Evolutionary conservation across 2,888 invertebrate genomes (phyloP).

Genomic region (Tetragnatha montana): DNA sequence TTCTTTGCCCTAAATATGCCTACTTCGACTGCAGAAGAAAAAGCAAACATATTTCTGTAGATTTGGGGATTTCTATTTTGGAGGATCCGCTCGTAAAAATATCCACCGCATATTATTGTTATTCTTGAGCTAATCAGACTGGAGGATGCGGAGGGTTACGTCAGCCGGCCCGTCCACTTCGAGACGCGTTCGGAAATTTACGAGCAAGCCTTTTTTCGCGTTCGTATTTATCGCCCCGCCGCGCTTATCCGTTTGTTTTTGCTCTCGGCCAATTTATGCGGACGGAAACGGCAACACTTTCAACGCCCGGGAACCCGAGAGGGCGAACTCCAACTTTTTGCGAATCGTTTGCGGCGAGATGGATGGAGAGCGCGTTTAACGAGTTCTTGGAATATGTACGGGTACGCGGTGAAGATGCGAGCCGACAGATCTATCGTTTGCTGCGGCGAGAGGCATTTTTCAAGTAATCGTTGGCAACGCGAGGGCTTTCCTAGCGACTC

Average conservation of each 20-base stretch:
- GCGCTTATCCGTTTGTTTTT: not conserved
- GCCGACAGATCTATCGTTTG: constrained; percentile 64
- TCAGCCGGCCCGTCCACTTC: no score
- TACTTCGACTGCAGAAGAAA: no score
- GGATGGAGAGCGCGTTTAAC: constrained; percentile 62
- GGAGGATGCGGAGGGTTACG: no score
- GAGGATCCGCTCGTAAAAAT: no score
- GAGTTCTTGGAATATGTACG: constrained; percentile 62
- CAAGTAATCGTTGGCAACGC: not conserved
- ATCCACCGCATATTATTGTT: no score
- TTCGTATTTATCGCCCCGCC: constrained; percentile 31
- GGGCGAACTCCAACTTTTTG: constrained; percentile 22
- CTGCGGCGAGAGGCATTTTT: constrained; percentile 31
- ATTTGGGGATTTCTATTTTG: no score
- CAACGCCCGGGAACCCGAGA: constrained; percentile 52
- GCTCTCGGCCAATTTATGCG: constrained; percentile 39
- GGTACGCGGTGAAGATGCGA: constrained; percentile 50
- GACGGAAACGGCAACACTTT: constrained; percentile 58
- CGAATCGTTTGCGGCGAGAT: constrained; percentile 28
- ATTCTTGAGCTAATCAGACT: no score
- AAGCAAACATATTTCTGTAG: no score
- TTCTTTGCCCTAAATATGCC: no score
- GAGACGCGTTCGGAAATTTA: no score
- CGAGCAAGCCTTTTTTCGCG: not conserved
- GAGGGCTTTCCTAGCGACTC: not conserved